These are phyloP conservation scores for Lepidiolamprologus cunningtoni DNA, from an alignment of 2,113 vertebrate species.

Conservation along the genomic window DNA sequence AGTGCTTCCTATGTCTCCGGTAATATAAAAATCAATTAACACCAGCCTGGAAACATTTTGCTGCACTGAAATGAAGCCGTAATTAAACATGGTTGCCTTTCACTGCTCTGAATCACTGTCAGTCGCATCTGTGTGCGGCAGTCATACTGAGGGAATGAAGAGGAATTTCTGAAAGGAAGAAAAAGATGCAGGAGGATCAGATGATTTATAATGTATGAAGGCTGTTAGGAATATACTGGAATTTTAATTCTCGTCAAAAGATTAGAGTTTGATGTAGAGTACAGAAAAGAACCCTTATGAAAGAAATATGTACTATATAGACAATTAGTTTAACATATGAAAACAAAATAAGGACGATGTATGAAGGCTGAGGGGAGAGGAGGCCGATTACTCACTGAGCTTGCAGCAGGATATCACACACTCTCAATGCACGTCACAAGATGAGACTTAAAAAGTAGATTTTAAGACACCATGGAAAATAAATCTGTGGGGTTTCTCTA, in stretches of 20 bases:
- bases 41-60: background rate
- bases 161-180: background rate
- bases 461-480: background rate
- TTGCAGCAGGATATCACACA: background rate
- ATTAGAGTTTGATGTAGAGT: background rate
- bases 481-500: background rate
- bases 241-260: background rate
- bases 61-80: background rate
- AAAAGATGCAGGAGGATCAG: background rate
- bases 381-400: background rate
- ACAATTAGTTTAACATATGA: background rate
- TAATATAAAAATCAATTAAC: slow-evolving; percentile 45
- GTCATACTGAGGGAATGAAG: background rate
- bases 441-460: background rate
- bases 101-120: slow-evolving; percentile 2
- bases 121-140: background rate
- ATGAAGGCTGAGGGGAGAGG: background rate
- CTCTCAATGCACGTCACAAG: background rate
- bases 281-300: background rate
- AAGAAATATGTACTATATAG: background rate
- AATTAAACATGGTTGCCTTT: slow-evolving; percentile 17
- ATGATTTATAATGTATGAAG: background rate
- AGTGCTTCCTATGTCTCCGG: background rate
- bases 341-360: background rate
- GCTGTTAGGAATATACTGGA: background rate